Evolutionary conservation across 92 coral and sea anemone genomes (phyloP).

Genomic region (Umimayanthus kanabou): DNA sequence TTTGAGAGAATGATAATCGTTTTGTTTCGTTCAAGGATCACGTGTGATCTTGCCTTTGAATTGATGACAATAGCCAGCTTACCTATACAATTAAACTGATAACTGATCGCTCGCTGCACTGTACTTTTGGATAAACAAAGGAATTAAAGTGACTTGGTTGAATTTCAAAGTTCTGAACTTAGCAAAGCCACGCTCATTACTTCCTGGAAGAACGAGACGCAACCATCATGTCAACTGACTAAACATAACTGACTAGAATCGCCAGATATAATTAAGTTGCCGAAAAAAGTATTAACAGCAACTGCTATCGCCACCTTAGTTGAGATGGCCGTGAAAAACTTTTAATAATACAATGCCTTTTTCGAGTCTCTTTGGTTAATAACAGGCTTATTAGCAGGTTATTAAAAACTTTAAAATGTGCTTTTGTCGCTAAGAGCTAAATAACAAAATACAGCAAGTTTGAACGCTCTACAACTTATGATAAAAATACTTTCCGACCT

Average conservation of each 20-base stretch:
- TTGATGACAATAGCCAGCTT: not conserved
- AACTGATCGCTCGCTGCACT: not conserved
- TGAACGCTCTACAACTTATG: not conserved
- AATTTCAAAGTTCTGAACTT: no score
- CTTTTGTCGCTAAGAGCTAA: not conserved
- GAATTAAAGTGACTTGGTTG: conserved; percentile 1
- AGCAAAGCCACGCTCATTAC: not conserved
- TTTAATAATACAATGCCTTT: not conserved
- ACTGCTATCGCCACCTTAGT: not conserved
- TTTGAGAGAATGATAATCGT: conserved; percentile 36
- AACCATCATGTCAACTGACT: no score
- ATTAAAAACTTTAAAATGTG: not conserved
- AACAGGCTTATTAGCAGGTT: not conserved
- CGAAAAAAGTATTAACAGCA: not conserved
- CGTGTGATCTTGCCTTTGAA: conserved; percentile 26
- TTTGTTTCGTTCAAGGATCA: conserved; percentile 34
- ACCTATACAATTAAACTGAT: conserved; percentile 19
- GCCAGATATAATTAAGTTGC: not conserved
- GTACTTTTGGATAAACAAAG: conserved; percentile 3
- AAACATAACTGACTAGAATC: not conserved
- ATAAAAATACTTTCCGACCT: not conserved
- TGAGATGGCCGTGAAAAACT: not conserved
- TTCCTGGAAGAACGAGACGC: not conserved
- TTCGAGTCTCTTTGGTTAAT: not conserved
- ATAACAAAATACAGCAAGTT: not conserved